Percentiles rank a stretch among this genome's conserved stretches.
These are phyloP conservation scores for Antigone vipio DNA, from an alignment of 2,113 vertebrate species.

Conservation along the genomic window DNA sequence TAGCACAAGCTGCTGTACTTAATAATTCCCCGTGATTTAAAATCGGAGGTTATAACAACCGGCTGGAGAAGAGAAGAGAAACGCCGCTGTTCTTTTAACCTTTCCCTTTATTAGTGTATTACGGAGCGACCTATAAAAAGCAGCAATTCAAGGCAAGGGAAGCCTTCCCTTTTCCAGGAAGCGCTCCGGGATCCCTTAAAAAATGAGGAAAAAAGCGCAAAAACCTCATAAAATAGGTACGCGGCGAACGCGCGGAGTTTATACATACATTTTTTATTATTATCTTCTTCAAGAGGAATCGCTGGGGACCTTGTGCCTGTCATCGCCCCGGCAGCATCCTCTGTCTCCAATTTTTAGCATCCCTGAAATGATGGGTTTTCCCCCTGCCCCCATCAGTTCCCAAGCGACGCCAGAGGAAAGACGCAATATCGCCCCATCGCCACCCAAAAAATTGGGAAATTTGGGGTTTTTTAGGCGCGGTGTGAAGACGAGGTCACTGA, in stretches of 20 bases:
- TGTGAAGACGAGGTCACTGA: neutral
- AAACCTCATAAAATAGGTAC: neutral
- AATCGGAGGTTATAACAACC: neutral
- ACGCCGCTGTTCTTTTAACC: neutral
- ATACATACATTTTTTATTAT: neutral
- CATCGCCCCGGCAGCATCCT: rapidly evolving
- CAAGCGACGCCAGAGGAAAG: neutral
- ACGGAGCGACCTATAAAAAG: neutral
- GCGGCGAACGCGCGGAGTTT: rapidly evolving
- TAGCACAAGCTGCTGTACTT: neutral
- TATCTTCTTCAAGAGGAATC: conserved; percentile 20
- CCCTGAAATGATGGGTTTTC: neutral
- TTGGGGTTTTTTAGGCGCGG: rapidly evolving
- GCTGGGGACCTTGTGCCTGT: neutral
- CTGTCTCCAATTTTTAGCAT: neutral
- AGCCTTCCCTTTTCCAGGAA: neutral
- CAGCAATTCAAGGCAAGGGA: neutral
- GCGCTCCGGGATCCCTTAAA: neutral
- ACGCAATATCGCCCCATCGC: rapidly evolving
- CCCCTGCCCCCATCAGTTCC: rapidly evolving
- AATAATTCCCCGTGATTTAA: neutral
- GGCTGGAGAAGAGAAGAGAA: neutral
- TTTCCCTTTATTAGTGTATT: rapidly evolving
- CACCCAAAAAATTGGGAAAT: neutral
- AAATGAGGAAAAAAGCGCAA: rapidly evolving